A percentile compares a stretch with the other conserved stretches of the same genome.
These are phyloP conservation scores for Heteropelma amictum DNA, from an alignment of 2,888 invertebrate species.

Conservation along the genomic window DNA sequence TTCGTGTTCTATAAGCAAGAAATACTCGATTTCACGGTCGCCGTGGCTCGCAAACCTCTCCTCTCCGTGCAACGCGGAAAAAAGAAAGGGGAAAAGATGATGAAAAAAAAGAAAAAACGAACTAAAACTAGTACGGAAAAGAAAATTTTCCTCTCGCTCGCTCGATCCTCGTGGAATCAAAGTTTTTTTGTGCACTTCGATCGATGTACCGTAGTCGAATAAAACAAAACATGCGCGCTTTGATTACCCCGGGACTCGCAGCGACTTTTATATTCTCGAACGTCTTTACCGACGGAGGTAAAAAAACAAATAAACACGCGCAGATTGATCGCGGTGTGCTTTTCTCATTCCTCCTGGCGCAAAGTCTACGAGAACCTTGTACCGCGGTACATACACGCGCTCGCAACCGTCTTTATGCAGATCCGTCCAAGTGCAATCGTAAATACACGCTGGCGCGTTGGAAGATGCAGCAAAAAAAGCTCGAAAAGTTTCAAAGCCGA, in stretches of 20 bases:
- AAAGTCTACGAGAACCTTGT: not conserved
- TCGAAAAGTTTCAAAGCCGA: not conserved
- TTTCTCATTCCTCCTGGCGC: slow-evolving; percentile 18
- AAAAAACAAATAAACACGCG: slow-evolving; percentile 11
- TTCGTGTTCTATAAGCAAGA: slow-evolving; percentile 51
- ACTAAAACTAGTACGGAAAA: slow-evolving; percentile 3
- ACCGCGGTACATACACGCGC: no score
- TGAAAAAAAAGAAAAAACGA: not conserved
- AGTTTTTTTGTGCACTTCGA: slow-evolving; percentile 14
- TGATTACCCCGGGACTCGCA: slow-evolving; percentile 1
- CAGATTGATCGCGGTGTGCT: slow-evolving; percentile 24
- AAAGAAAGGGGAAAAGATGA: not conserved
- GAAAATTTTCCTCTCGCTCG: slow-evolving; percentile 17
- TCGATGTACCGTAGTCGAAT: not conserved
- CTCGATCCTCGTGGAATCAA: not conserved
- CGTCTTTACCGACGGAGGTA: not conserved
- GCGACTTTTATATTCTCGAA: slow-evolving; percentile 5
- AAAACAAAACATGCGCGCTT: not conserved
- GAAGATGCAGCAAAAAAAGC: no score
- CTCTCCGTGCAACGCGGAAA: not conserved
- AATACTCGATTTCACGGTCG: slow-evolving; percentile 56
- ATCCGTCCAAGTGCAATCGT: no score
- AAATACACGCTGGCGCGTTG: no score
- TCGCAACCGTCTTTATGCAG: no score
- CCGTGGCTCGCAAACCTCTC: slow-evolving; percentile 35